Evolutionary conservation across 2,888 invertebrate species (phyloP), one percentile per base, ranked within the genome.

Genomic region (Oconnorella tubifera): DNA sequence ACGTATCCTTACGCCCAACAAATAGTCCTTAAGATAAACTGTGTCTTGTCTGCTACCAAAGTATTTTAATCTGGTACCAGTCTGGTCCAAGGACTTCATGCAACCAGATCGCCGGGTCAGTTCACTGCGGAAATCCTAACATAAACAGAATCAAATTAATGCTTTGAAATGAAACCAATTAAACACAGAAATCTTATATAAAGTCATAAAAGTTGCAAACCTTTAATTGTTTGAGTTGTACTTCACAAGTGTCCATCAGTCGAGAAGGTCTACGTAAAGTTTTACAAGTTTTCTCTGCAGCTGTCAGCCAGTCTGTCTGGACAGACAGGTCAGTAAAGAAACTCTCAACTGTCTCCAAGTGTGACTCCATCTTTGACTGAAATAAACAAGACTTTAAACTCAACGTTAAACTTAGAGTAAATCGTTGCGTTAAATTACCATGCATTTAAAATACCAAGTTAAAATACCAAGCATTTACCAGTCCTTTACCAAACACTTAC

Each of bases 41-140:
- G 80, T 79, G 73, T 81, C 81, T 65, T 80, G 77, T 69, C 79
- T 80, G 29, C 76, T 71, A 19, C 80, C 80, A 68, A 80, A 81
- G 70, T 80, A 78, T 68, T 80, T 80, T 32, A 81, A 74, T 70
- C 75, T 80, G 25, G 80, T 80, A 19, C 81, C 81, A n/a, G 78
- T 78, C 25, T 76, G 69, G 67, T 80, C 80, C 58, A 80, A 69
- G 27, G 74, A 73, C 59, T 75, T 74, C 77, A 81, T 77, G 55
- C 75, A 76, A 56, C 77, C 79, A 3, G 76, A 68, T 64, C 80
- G 78, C 2, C 74, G 68, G 56, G 77, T 75, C 25, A 80, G 69
- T 56, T 77, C 75, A 4, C 56, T 64, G 19, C 70, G 66, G 62
- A 76, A 71, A 14, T 63, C 71, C 77, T 77, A 60, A n/a, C n/a